phyloP scores from a whole-genome alignment of 2,113 vertebrate species.

The Oncorhynchus keta region DNA sequence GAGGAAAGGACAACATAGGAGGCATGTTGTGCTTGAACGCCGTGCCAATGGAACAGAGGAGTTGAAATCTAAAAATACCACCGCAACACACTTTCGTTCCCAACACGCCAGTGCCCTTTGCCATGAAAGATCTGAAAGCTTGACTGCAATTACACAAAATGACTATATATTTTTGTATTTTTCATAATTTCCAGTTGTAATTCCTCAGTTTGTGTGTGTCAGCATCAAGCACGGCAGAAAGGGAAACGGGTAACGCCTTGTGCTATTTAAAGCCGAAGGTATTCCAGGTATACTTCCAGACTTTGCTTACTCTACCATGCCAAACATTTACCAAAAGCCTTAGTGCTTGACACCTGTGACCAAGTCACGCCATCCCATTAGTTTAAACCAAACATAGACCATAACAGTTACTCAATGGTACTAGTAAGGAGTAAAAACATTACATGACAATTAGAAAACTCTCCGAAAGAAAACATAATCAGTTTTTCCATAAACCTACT shows the following conservation, averaged over 20 bases:
- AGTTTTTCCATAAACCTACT: background rate
- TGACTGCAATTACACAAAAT: constrained; percentile 71
- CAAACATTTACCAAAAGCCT: constrained; percentile 71
- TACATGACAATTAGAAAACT: background rate
- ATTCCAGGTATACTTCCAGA: constrained; percentile 70
- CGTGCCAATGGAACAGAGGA: constrained; percentile 63
- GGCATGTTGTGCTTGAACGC: constrained; percentile 68
- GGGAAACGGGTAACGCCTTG: constrained; percentile 65
- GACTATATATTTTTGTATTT: constrained; percentile 64
- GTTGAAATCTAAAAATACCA: constrained; percentile 72
- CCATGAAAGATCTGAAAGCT: constrained; percentile 43
- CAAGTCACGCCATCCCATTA: constrained; percentile 59
- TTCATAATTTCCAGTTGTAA: constrained; percentile 78
- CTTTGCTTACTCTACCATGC: constrained; percentile 48
- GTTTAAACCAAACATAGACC: constrained; percentile 48
- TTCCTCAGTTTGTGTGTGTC: constrained; percentile 66
- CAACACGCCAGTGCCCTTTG: constrained; percentile 50
- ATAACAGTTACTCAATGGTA: background rate
- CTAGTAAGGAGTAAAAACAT: background rate
- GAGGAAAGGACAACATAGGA: constrained; percentile 71
- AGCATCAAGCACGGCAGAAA: constrained; percentile 50
- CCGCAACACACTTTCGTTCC: constrained; percentile 61
- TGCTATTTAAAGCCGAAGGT: constrained; percentile 65
- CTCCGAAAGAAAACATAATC: background rate
- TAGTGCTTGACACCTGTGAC: constrained; percentile 62